Evolutionary conservation across 1,140 invertebrate genomes (phyloP).

Genomic region (Brachionus sp.): DNA sequence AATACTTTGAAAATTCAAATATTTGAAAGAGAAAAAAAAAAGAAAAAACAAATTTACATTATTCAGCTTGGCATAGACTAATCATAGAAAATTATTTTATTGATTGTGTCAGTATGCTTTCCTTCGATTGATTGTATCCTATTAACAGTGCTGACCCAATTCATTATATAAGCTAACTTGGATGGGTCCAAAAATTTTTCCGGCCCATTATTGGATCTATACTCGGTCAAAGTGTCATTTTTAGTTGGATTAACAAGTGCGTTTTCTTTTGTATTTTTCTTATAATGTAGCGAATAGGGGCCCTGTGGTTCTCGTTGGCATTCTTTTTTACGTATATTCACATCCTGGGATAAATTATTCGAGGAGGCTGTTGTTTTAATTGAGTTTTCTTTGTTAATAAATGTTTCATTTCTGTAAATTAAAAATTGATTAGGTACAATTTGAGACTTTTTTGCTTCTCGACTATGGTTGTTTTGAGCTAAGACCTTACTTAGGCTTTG

Average conservation of each 20-base stretch:
- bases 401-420: conserved; percentile 21
- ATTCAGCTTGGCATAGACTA: background rate
- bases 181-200: background rate
- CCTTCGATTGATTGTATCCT: conserved; percentile 17
- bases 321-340: background rate
- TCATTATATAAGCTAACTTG: background rate
- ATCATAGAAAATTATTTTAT: conserved; percentile 30
- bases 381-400: conserved; percentile 20
- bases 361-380: background rate
- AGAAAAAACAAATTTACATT: conserved; percentile 23
- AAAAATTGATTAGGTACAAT: conserved; percentile 19
- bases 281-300: background rate
- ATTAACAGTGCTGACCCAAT: background rate
- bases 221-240: background rate
- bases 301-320: background rate
- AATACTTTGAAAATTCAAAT: conserved; percentile 4
- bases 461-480: background rate
- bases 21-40: background rate
- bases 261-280: background rate
- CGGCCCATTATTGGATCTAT: conserved; percentile 2
- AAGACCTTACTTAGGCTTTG: background rate
- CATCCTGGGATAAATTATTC: background rate
- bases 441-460: background rate
- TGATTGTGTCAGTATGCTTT: conserved; percentile 14
- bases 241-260: background rate